phyloP scores from a whole-genome alignment of 2,888 invertebrate species.

The Pyrocoelia pectoralis region DNA sequence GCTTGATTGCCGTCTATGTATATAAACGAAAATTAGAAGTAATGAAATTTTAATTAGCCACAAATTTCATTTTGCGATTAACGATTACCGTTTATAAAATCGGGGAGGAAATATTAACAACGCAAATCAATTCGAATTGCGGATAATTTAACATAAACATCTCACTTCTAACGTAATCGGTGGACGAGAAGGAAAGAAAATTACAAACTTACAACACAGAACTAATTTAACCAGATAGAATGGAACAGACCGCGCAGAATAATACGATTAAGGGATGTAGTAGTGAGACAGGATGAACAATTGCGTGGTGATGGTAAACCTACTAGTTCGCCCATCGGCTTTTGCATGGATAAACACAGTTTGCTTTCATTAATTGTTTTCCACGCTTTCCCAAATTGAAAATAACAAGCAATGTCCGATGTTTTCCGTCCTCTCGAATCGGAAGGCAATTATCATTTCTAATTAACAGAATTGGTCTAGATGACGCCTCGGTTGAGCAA shows the following conservation, averaged over 20 bases:
- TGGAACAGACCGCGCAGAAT: constrained; percentile 29
- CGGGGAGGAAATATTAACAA: not conserved
- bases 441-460: not conserved
- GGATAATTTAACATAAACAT: constrained; percentile 22
- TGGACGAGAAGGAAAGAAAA: constrained; percentile 20
- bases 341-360: constrained; percentile 28
- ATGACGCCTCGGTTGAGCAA: no score
- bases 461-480: not conserved
- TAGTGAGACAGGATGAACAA: constrained; percentile 32
- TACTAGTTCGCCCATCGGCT: constrained; percentile 23
- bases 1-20: no score
- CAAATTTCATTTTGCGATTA: no score
- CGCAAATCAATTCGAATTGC: not conserved
- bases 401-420: not conserved
- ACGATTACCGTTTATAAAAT: no score
- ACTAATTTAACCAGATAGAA: constrained; percentile 28
- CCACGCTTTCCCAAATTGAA: not conserved
- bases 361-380: constrained; percentile 31
- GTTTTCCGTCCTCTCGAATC: no score
- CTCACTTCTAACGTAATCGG: constrained; percentile 19
- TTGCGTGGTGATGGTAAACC: constrained; percentile 26
- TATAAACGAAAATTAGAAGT: no score
- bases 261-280: constrained; percentile 33
- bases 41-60: no score
- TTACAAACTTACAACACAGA: constrained; percentile 26